A percentile compares a stretch with the other conserved stretches of the same genome.
phyloP scores from a whole-genome alignment of 2,888 invertebrate genomes.

The Acanthosepion pharaonis region DNA sequence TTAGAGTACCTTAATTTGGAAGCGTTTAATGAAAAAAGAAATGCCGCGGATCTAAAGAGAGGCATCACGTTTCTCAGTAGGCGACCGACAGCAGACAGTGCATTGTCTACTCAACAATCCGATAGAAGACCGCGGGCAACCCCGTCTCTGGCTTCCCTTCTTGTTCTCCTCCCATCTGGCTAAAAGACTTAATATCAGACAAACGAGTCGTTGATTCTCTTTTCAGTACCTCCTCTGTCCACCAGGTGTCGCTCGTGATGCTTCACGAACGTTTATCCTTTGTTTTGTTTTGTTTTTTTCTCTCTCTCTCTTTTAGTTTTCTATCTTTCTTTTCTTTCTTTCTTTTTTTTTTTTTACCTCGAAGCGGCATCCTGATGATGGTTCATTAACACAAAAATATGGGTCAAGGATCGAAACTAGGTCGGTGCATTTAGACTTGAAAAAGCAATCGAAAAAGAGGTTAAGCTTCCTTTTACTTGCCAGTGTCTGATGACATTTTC shows the following conservation, averaged over 20 bases:
- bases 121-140: background rate
- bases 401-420: constrained; percentile 6
- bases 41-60: background rate
- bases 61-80: background rate
- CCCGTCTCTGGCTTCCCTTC: background rate
- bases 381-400: background rate
- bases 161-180: background rate
- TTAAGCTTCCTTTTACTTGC: background rate
- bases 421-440: background rate
- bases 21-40: constrained; percentile 2
- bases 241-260: constrained; percentile 33
- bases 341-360: background rate
- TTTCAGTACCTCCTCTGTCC: background rate
- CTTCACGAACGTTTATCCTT: background rate
- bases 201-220: background rate
- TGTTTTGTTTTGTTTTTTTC: background rate
- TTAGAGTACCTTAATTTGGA: background rate
- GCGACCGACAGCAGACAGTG: background rate
- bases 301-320: background rate
- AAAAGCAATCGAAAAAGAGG: background rate
- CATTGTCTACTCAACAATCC: constrained; percentile 33
- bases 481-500: background rate
- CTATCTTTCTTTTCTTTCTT: background rate
- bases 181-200: background rate
- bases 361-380: background rate